phyloP scores from a whole-genome alignment of 92 coral and sea anemone species.

The Epizoanthus ramosus region DNA sequence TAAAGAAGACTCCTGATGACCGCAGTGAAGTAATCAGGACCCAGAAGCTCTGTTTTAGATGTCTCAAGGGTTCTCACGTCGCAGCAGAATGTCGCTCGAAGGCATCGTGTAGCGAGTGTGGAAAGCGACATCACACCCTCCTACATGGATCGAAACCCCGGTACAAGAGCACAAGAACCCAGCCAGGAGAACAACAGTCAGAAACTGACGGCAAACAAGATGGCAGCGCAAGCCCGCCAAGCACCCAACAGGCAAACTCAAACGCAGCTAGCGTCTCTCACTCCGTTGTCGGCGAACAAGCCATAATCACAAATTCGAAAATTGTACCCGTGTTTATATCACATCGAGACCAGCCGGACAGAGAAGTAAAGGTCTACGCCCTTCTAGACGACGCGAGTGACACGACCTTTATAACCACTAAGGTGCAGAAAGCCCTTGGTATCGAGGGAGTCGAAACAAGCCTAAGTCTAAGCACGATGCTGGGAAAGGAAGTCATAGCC shows the following conservation, averaged over 20 bases:
- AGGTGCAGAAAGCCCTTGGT: conserved; percentile 7
- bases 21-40: conserved; percentile 21
- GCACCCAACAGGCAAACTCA: neutral
- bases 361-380: conserved; percentile 22
- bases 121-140: conserved; percentile 61
- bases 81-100: conserved; percentile 40
- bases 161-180: too few relatives aligned
- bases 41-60: conserved; percentile 63
- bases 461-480: conserved; percentile 38
- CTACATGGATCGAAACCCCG: conserved; percentile 57
- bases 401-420: conserved; percentile 30
- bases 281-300: neutral
- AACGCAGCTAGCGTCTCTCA: conserved; percentile 6
- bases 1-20: conserved; percentile 34
- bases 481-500: neutral
- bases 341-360: conserved; percentile 9
- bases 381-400: conserved; percentile 48
- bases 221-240: too few relatives aligned
- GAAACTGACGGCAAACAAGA: too few relatives aligned
- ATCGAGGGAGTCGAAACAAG: conserved; percentile 20
- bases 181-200: too few relatives aligned
- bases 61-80: conserved; percentile 53
- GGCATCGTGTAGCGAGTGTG: conserved; percentile 51
- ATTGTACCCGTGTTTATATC: conserved; percentile 22
- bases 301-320: conserved; percentile 14